phyloP scores from a whole-genome alignment of 2,113 vertebrate species.

The Dasyornis broadbenti region DNA sequence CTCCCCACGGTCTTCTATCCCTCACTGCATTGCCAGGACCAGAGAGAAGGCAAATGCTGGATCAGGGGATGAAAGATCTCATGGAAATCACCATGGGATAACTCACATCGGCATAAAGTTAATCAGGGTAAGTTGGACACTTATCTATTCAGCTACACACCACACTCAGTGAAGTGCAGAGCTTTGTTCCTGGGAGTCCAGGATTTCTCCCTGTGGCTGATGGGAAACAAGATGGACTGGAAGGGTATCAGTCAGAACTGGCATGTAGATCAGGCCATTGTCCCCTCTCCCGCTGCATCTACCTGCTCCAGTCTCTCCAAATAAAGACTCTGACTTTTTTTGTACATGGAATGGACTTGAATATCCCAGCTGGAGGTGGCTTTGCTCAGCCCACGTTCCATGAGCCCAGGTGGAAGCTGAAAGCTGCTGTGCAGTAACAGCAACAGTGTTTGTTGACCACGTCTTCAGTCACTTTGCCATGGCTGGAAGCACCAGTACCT shows the following conservation, averaged over 20 bases:
- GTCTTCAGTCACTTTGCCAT: background rate
- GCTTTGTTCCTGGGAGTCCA: background rate
- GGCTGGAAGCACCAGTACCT: background rate
- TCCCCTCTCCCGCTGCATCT: background rate
- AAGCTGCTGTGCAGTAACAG: background rate
- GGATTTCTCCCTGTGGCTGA: background rate
- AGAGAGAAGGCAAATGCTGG: background rate
- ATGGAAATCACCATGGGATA: background rate
- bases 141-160: background rate
- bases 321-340: background rate
- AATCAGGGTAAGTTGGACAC: background rate
- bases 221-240: background rate
- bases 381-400: background rate
- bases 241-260: background rate
- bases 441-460: background rate
- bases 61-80: background rate
- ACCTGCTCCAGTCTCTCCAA: accelerated
- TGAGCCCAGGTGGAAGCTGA: background rate
- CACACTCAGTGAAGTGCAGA: background rate
- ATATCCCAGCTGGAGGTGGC: background rate
- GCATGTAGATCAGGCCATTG: background rate
- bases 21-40: background rate
- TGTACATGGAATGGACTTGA: background rate
- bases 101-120: background rate
- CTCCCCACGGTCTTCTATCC: background rate